Evolutionary conservation across 2,113 vertebrate genomes (phyloP), one percentile per base, ranked within the genome.

Genomic region (Chaenocephalus aceratus): DNA sequence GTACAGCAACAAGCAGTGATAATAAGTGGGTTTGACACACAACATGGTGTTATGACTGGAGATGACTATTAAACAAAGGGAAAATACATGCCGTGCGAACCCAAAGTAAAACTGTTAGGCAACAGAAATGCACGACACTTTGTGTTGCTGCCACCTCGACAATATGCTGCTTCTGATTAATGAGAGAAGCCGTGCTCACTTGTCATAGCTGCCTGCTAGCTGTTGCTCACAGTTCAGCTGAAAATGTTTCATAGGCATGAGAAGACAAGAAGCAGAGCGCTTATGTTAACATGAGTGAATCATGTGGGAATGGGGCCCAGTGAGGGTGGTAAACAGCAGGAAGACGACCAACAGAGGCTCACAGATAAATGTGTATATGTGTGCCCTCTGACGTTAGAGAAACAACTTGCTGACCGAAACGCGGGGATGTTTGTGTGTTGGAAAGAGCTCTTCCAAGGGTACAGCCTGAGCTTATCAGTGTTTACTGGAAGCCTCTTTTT

Each of bases 241-340:
- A 83, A 88, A 88, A 88, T 76, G 60, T 86, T 82, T 86, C 57
- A 69, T 70, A 68, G 68, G 26, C 62, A 16, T 72, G 76, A 79
- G 83, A 73, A 53, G 62, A 82, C 53, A 72, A 72, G n/a, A 86
- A 0, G 5, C 23, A 6, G 9, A 30, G 61, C 66, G 64, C 54
- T 70, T 36, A 21, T 60, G 68, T 66, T 49, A 82, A 88, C 67
- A 69, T 86, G 87, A 91, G 77, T 45, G 52, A 77, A 85, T 86
- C 77, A 69, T 75, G 71, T 63, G 83, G 71, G 85, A 89, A 88
- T 79, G 83, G 54, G 69, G 71, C 67, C 84, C 13, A 13, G 75
- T 10, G 57, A 58, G 71, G 57, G 52, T 26, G 36, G 53, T 62
- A 74, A 76, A 77, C 59, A 77, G 74, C 45, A 63, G 69, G 45